Conservation (phyloP, 2,113 vertebrate genomes). For the Ranitomeya imitator region DNA sequence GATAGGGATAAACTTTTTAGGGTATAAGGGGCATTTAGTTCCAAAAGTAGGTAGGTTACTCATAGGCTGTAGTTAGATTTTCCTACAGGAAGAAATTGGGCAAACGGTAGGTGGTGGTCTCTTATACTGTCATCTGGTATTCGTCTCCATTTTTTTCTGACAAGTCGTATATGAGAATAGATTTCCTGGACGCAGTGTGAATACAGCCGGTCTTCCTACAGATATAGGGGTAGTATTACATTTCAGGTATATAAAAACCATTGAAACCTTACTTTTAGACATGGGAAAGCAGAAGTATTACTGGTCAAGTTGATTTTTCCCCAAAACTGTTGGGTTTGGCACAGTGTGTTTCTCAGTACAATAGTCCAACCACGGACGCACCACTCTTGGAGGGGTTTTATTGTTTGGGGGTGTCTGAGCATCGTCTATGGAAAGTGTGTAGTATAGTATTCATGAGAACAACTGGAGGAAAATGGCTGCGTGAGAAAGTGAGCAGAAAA, state of each 20-base stretch:
- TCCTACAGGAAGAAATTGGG: neutral
- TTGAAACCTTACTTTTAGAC: neutral
- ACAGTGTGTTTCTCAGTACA: neutral
- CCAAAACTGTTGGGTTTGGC: neutral
- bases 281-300: neutral
- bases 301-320: neutral
- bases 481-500: conserved; percentile 32
- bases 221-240: neutral
- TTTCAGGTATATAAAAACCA: neutral
- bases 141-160: no score
- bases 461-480: conserved; percentile 36
- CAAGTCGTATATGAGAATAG: no score
- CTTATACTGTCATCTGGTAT: no score
- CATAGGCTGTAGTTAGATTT: neutral
- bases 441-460: neutral
- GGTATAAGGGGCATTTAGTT: neutral
- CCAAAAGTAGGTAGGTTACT: neutral
- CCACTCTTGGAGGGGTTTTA: neutral
- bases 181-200: neutral
- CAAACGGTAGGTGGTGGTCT: no score
- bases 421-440: conserved; percentile 8
- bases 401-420: neutral
- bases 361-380: conserved; percentile 36
- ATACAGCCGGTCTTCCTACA: neutral
- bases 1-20: no score